Percentiles rank a stretch among this genome's conserved stretches.
These are phyloP conservation scores for Crocidura indochinensis DNA, from an alignment of 2,797 vertebrate species.

Conservation along the genomic window DNA sequence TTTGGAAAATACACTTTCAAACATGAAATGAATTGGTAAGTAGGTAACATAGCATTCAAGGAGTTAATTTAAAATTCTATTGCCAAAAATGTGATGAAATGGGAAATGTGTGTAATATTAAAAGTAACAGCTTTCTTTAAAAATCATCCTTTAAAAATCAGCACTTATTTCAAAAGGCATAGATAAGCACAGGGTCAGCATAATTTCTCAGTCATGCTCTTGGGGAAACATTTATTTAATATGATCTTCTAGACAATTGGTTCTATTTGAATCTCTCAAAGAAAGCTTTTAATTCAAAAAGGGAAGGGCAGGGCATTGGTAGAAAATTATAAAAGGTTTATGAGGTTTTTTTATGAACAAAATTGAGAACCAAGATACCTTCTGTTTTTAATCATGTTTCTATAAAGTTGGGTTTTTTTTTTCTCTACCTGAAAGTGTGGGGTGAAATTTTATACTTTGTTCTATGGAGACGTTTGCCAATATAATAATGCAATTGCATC, in stretches of 20 bases:
- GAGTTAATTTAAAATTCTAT: constrained; percentile 78
- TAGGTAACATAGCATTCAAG: constrained; percentile 67
- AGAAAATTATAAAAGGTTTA: constrained; percentile 75
- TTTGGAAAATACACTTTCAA: constrained; percentile 16
- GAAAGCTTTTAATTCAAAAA: constrained; percentile 69
- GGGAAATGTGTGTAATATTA: neutral
- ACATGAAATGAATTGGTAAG: constrained; percentile 43
- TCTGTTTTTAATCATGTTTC: constrained; percentile 79
- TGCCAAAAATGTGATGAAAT: constrained; percentile 59
- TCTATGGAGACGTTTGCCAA: neutral
- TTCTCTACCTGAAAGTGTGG: constrained; percentile 21
- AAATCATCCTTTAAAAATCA: constrained; percentile 69
- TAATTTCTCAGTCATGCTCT: constrained; percentile 43
- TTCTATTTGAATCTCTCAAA: constrained; percentile 69
- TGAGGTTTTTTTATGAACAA: constrained; percentile 61
- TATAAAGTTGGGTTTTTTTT: constrained; percentile 47
- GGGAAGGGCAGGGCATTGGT: constrained; percentile 24
- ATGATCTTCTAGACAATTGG: constrained; percentile 45
- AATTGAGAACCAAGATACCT: constrained; percentile 72
- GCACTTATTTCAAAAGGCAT: constrained; percentile 61
- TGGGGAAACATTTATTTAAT: constrained; percentile 61
- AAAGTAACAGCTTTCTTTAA: constrained; percentile 62
- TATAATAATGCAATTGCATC: constrained; percentile 20
- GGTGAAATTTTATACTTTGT: constrained; percentile 52
- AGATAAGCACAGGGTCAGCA: constrained; percentile 55